Base-by-base conservation (phyloP, 2,797 vertebrate species). In the Loris lydekkerianus region DNA sequence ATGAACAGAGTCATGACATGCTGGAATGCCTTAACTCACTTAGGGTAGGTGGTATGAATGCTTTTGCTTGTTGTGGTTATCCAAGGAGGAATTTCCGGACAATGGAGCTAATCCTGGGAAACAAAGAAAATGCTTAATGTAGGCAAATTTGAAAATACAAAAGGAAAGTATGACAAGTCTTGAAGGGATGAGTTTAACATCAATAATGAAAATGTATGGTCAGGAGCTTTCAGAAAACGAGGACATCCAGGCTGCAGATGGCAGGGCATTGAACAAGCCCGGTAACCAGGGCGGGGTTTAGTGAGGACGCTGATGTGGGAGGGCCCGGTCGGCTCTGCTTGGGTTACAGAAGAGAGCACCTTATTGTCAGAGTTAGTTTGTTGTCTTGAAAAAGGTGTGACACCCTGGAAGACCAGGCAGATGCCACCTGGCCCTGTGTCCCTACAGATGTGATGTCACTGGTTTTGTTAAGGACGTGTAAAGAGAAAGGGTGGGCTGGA, bases 1-100 rank as follows among this genome's bases (percentile, higher is more conserved):
- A 0, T 63, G 58, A 29, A 27, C 1, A 5, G 0, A 34, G 27
- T 17, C 63, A 18, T 17, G 17, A n/a, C 0, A 2, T 20, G 14
- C n/a, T 37, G 40, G 49, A 40, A 9, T 84, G 83, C 31, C 29
- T 4, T 60, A 18, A 43, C 5, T 14, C 4, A 3, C 2, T 72
- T 73, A 25, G 7, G 40, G 9, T 2, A n/a, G 40, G 10, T 77
- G n/a, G 17, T 70, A 20, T 20, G 37, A 75, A 56, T 73, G 34
- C 56, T 60, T 87, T 61, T 58, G 70, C 43, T 56, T 92, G 81
- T 75, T 75, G 49, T 77, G 40, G 85, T 53, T 60, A 63, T n/a
- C 49, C 56, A 23, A 31, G 18, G 58, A 43, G n/a, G 40, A 76
- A 46, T 23, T 73, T 31, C n/a, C 25, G 37, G 31, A 20, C 10